A percentile compares a stretch with the other conserved stretches of the same genome.
Evolutionary conservation across 2,113 vertebrate genomes (phyloP).

Genomic region (Oreotrochilus melanogaster): DNA sequence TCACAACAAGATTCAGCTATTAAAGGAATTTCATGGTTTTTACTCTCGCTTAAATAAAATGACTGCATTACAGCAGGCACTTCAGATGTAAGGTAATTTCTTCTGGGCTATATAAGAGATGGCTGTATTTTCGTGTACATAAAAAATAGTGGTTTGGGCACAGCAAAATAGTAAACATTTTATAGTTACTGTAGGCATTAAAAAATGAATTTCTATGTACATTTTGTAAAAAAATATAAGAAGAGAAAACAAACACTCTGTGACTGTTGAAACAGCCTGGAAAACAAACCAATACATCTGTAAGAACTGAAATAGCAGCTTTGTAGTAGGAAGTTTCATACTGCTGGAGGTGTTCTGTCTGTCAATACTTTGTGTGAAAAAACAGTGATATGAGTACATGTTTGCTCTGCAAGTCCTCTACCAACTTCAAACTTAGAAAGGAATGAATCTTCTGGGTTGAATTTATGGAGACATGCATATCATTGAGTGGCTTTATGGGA

Average conservation of each 20-base stretch:
- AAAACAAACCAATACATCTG: not conserved
- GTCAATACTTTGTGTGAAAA: not conserved
- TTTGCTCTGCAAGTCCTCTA: not conserved
- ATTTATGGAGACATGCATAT: not conserved
- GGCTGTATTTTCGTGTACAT: not conserved
- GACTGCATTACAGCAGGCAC: not conserved
- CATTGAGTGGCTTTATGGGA: not conserved
- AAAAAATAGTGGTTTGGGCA: not conserved
- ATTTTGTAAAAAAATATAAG: not conserved
- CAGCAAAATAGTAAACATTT: not conserved
- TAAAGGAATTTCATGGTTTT: not conserved
- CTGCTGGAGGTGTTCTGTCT: not conserved
- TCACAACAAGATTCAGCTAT: not conserved
- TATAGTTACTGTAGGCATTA: not conserved
- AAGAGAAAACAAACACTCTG: not conserved
- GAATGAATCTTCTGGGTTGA: not conserved
- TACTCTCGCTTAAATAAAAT: not conserved
- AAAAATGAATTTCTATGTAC: not conserved
- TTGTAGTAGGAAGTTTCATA: not conserved
- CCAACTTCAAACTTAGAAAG: not conserved
- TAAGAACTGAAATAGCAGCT: not conserved
- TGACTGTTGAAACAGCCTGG: not conserved
- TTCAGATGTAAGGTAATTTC: not conserved
- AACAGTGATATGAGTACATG: not conserved
- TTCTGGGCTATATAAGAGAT: not conserved